These are phyloP conservation scores for Sarcophaga bullata DNA, from an alignment of 1,140 invertebrate genomes.

Conservation along the genomic window DNA sequence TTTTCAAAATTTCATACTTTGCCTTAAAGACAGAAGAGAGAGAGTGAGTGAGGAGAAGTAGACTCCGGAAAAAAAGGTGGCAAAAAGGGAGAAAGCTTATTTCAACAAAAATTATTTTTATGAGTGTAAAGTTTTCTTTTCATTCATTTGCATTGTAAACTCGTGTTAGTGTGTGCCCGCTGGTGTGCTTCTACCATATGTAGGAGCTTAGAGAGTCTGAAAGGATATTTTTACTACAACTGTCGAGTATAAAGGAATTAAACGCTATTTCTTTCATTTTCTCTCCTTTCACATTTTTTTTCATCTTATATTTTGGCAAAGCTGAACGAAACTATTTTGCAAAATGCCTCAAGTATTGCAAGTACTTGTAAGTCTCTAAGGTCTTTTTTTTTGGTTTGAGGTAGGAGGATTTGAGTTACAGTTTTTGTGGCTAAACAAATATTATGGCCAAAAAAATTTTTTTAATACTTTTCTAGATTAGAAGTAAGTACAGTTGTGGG, in stretches of 20 bases:
- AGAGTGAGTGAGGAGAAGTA: too few species aligned
- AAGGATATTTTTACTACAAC: background rate
- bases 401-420: background rate
- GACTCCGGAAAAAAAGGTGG: too few species aligned
- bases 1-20: too few species aligned
- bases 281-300: background rate
- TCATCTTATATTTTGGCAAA: background rate
- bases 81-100: too few species aligned
- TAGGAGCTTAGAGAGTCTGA: background rate
- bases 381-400: background rate
- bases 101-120: background rate
- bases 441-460: too few species aligned
- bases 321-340: background rate
- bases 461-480: too few species aligned
- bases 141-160: background rate
- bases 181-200: background rate
- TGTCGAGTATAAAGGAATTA: constrained; percentile 12
- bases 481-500: too few species aligned
- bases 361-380: background rate
- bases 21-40: too few species aligned
- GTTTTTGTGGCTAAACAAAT: background rate
- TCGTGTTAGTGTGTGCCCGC: background rate
- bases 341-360: constrained; percentile 17
- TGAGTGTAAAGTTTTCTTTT: background rate
- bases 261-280: background rate